These are phyloP conservation scores for Eilema depressum DNA, from an alignment of 2,888 invertebrate genomes.

Conservation along the genomic window DNA sequence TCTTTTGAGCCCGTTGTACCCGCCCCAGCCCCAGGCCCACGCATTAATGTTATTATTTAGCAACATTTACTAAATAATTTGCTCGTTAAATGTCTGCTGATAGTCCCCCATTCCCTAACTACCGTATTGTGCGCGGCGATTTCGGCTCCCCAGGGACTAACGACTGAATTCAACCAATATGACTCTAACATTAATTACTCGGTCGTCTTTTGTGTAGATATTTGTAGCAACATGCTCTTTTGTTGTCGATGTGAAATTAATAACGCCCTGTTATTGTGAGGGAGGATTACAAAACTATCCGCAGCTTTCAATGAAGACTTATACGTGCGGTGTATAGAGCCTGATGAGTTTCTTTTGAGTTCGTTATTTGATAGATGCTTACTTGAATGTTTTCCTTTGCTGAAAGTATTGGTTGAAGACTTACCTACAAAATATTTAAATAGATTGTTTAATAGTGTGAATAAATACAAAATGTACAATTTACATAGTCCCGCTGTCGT, in stretches of 20 bases:
- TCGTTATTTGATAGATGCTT: constrained; percentile 20
- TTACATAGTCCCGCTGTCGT: no score
- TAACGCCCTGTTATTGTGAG: constrained; percentile 67
- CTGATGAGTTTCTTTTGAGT: constrained; percentile 72
- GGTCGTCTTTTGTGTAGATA: constrained; percentile 74
- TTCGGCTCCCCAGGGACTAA: constrained; percentile 73
- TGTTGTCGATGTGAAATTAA: constrained; percentile 78
- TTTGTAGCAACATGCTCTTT: constrained; percentile 83
- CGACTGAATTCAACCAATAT: constrained; percentile 79
- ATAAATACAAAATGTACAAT: background rate
- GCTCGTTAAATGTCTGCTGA: constrained; percentile 84
- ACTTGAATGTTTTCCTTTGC: constrained; percentile 28
- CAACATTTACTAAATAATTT: constrained; percentile 87
- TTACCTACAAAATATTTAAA: background rate
- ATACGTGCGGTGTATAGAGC: constrained; percentile 55
- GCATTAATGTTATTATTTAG: constrained; percentile 86
- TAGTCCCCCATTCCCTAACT: constrained; percentile 78
- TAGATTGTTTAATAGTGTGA: background rate
- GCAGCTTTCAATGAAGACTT: constrained; percentile 65
- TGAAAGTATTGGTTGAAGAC: constrained; percentile 30
- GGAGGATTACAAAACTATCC: constrained; percentile 74
- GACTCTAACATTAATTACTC: constrained; percentile 81
- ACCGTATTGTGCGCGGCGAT: constrained; percentile 78
- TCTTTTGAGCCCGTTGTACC: constrained; percentile 22
- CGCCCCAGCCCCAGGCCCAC: constrained; percentile 59